A percentile compares a stretch with the other conserved stretches of the same genome.
Evolutionary conservation across 2,888 invertebrate species (phyloP).

Genomic region (Dermolepida albohirtum): DNA sequence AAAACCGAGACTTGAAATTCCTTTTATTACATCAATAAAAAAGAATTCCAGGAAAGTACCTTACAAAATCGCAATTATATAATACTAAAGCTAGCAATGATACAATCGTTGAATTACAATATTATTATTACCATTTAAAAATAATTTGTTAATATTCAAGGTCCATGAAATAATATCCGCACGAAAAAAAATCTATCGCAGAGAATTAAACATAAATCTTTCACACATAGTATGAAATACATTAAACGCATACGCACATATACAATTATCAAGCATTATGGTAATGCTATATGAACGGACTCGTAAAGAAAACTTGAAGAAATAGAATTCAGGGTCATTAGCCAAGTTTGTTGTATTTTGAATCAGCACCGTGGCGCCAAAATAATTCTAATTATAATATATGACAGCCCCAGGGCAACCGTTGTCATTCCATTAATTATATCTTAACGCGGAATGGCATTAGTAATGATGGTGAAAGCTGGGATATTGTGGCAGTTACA

Average conservation of each 20-base stretch:
- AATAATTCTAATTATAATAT: constrained; percentile 43
- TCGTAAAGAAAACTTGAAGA: constrained; percentile 17
- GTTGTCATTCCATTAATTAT: constrained; percentile 43
- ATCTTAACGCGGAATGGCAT: constrained; percentile 35
- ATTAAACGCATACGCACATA: not conserved
- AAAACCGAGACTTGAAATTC: too few species aligned
- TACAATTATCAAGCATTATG: not conserved
- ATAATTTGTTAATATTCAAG: constrained; percentile 10
- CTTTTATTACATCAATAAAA: too few species aligned
- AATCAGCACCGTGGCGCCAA: constrained; percentile 40
- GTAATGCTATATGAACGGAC: not conserved
- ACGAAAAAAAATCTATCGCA: not conserved
- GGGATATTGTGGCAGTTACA: constrained; percentile 31
- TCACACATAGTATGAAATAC: not conserved
- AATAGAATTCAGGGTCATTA: constrained; percentile 36
- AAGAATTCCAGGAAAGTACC: too few species aligned
- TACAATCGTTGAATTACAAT: too few species aligned
- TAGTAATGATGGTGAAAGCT: constrained; percentile 32
- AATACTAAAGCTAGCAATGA: too few species aligned
- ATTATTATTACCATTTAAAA: not conserved
- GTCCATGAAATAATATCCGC: constrained; percentile 1
- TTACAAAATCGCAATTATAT: too few species aligned
- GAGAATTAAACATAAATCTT: constrained; percentile 13
- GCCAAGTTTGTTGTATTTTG: constrained; percentile 31
- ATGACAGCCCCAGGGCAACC: constrained; percentile 29